phyloP scores from a whole-genome alignment of 37 sponge, comb jelly and placozoan species.

The Beroe ovata region DNA sequence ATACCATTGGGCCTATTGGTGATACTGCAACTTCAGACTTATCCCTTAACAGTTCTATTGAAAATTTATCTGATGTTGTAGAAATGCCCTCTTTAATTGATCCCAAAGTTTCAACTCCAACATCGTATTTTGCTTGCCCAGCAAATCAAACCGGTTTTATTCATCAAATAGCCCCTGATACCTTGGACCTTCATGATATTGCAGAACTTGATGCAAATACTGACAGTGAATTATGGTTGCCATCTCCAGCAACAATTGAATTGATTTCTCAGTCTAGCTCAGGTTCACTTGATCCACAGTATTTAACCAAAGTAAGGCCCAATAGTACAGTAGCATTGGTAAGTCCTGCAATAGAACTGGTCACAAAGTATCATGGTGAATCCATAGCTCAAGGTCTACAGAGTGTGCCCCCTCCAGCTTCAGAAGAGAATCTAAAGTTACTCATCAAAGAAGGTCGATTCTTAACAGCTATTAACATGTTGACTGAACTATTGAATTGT shows the following conservation, averaged over 20 bases:
- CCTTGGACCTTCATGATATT: not conserved
- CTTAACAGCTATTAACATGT: slow-evolving; percentile 51
- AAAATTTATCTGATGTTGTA: slow-evolving; percentile 38
- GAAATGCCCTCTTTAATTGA: not conserved
- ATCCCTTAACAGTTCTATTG: not conserved
- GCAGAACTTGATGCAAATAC: not conserved
- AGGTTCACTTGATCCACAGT: slow-evolving; percentile 1
- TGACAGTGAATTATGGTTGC: slow-evolving; percentile 41
- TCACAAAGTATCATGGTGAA: slow-evolving; percentile 44
- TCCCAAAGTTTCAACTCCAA: slow-evolving; percentile 15
- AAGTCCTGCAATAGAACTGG: slow-evolving; percentile 44
- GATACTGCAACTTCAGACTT: not conserved
- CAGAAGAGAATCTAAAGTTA: not conserved
- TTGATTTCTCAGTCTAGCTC: not conserved
- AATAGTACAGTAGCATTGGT: slow-evolving; percentile 52
- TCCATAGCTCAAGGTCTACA: not conserved
- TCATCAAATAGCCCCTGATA: not conserved
- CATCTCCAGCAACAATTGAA: slow-evolving; percentile 3
- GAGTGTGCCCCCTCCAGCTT: not conserved
- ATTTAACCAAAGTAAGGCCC: slow-evolving; percentile 20
- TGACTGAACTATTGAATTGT: slow-evolving; percentile 38
- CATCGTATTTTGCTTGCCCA: not conserved
- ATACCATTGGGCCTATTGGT: not conserved
- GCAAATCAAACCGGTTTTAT: not conserved
- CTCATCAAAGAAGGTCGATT: slow-evolving; percentile 14